Base-by-base conservation (phyloP, 2,113 vertebrate genomes). In the Rhipidura dahli region DNA sequence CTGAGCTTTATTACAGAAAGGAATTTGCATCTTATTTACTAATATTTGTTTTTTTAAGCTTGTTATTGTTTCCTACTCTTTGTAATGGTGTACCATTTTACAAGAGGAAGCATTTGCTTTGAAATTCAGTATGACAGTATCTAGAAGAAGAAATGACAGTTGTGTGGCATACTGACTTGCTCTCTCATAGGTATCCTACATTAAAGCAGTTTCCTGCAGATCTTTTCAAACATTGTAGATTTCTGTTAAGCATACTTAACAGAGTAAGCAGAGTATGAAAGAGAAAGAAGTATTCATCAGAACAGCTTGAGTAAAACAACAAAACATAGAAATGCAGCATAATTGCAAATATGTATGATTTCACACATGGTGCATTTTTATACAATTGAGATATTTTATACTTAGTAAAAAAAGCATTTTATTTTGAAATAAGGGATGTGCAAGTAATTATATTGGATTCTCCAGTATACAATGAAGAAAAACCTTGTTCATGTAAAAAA, bases 271-370 rank as follows among this genome's bases (percentile, higher is more conserved):
- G 3, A 39, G 39, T 15, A 49, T 31, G 65, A 85, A 39, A 50
- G 19, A 63, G 47, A 77, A 85, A 89, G 27, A 60, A 77, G 31
- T 66, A 89, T 66, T 93, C 54, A 75, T 39, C 35, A 78, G n/a
- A 96, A 86, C 39, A 57, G 19, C 59, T 18, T 60, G 71, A 94
- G 30, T 20, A 93, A 97, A 97, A 92, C 33, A 31, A 42, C 22
- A 93, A 60, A 94, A 80, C 20, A 10, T 73, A 54, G 31, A 79
- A 96, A 94, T 78, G 39, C 39, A 83, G 78, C 28, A 45, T 50
- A 84, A 94, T 54, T 70, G 64, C 50, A 80, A 56, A 31, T 39
- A 59, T 3, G 3, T 42, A 31, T 50, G 8, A 68, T 64, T 72
- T 84, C 35, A 68, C 3, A 70, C 1, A 31, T 7, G 10, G 28